phyloP scores from a whole-genome alignment of 2,113 vertebrate species.

The Microcebus tavaratra region DNA sequence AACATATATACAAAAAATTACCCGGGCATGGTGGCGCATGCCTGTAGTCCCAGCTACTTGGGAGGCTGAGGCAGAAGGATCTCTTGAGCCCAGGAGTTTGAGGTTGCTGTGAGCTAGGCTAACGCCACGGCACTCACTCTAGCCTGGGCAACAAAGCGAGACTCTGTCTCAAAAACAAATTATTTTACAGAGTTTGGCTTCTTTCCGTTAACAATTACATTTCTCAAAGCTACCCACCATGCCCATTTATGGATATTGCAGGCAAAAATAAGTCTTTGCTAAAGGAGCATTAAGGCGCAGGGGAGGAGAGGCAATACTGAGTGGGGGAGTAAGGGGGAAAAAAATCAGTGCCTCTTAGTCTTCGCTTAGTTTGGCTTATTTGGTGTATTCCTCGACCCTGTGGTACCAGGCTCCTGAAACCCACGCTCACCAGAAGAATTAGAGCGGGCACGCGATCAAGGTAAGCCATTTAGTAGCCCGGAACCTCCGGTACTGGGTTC shows the following conservation, averaged over 20 bases:
- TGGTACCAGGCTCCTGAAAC: fast-evolving
- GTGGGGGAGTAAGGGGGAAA: fast-evolving
- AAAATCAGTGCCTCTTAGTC: not conserved
- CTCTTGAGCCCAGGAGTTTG: no score
- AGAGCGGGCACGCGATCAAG: fast-evolving
- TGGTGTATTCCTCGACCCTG: fast-evolving
- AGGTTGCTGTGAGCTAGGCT: no score
- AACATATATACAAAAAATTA: no score
- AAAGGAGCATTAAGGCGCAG: not conserved
- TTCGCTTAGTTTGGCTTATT: not conserved
- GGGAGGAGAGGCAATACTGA: not conserved
- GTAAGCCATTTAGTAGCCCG: not conserved
- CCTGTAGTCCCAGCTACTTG: no score
- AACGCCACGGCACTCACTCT: no score
- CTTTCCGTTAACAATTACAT: not conserved
- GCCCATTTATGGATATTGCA: not conserved
- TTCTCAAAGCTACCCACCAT: not conserved
- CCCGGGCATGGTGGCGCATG: no score
- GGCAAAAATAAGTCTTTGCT: not conserved
- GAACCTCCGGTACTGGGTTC: not conserved
- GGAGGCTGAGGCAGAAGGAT: no score
- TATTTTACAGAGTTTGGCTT: no score
- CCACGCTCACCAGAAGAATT: no score
- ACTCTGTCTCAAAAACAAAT: no score
- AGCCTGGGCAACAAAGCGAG: no score